Conservation (phyloP, 2,888 invertebrate genomes). For the Hetaerina titia region DNA sequence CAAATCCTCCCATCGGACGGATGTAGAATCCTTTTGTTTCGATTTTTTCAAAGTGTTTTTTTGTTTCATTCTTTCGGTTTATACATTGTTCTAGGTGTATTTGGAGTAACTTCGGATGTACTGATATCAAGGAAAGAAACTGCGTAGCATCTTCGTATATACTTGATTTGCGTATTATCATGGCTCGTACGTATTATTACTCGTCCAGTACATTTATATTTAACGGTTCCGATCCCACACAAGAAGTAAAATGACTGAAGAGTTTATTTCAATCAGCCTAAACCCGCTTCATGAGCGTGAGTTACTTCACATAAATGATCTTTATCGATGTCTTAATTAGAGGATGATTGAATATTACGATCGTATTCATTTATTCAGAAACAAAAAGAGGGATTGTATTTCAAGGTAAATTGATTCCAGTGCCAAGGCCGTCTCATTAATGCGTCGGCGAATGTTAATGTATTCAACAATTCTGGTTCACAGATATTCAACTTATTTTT, state of each 20-base stretch:
- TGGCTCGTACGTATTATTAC: too few relatives aligned
- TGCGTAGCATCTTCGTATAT: too few relatives aligned
- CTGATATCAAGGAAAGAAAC: too few relatives aligned
- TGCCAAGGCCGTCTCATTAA: constrained; percentile 38
- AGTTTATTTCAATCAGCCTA: background rate
- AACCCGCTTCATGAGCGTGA: background rate
- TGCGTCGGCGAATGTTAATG: background rate
- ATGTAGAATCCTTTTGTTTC: too few relatives aligned
- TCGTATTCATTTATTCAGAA: background rate
- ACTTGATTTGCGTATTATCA: too few relatives aligned
- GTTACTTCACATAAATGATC: background rate
- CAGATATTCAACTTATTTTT: constrained; percentile 17
- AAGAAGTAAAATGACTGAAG: background rate
- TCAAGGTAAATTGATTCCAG: constrained; percentile 42
- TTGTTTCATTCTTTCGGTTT: too few relatives aligned
- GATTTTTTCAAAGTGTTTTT: too few relatives aligned
- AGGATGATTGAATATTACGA: background rate
- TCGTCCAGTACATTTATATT: too few relatives aligned
- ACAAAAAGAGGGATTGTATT: background rate
- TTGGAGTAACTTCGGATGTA: too few relatives aligned
- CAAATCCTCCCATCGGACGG: too few relatives aligned
- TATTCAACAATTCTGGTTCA: constrained; percentile 34
- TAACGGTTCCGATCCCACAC: too few relatives aligned
- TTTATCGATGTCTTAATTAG: background rate
- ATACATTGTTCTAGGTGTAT: too few relatives aligned